Evolutionary conservation across 2,888 invertebrate genomes (phyloP).

Genomic region (Leptinotarsa peninsularis): DNA sequence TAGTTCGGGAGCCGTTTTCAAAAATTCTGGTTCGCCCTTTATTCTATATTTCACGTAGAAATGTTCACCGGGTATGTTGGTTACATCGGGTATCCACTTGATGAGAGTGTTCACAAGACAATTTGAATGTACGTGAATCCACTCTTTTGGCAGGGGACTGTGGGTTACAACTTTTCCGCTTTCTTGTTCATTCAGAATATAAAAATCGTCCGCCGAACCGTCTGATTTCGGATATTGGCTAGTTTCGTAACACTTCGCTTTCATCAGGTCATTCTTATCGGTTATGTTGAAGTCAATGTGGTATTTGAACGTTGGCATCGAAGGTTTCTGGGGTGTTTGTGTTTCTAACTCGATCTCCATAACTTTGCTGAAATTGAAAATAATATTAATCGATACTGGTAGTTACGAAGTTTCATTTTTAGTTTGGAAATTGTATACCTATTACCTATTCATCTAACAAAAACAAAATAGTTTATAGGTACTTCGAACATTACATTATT

Average conservation of each 20-base stretch:
- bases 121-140: conserved; percentile 37
- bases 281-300: conserved; percentile 54
- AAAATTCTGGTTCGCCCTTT: conserved; percentile 53
- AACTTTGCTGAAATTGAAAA: conserved; percentile 49
- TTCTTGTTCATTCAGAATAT: conserved; percentile 47
- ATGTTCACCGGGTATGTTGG: conserved; percentile 57
- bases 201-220: conserved; percentile 47
- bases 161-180: conserved; percentile 34
- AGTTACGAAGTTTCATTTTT: no score
- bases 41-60: conserved; percentile 58
- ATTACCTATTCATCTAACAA: no score
- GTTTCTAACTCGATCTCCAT: conserved; percentile 53
- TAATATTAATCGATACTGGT: no score
- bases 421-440: no score
- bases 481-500: no score
- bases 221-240: conserved; percentile 38
- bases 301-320: conserved; percentile 56
- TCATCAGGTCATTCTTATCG: conserved; percentile 50
- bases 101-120: conserved; percentile 56
- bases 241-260: conserved; percentile 43
- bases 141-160: conserved; percentile 31
- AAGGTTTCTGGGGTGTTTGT: conserved; percentile 53
- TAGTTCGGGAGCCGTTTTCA: conserved; percentile 51
- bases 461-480: no score
- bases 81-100: conserved; percentile 58